Base-by-base conservation (phyloP, 2,888 invertebrate species). In the Zele albiditarsus region DNA sequence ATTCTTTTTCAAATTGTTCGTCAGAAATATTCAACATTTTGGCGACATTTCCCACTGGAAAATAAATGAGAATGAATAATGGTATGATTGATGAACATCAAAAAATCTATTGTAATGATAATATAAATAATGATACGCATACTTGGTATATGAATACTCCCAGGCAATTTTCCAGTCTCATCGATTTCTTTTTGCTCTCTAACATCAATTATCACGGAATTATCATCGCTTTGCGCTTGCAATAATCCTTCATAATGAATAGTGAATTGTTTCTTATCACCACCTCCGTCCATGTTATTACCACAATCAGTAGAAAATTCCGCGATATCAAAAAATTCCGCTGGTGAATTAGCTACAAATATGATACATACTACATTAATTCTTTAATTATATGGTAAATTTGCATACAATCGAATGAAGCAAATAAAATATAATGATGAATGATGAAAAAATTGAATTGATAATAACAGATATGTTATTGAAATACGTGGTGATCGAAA, bases 141-240 rank as follows among this genome's bases (percentile, higher is more conserved):
- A 93, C 95, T 90, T 81, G 95, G 95, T 87, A 95, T 94, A 84
- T 95, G 94, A 71, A 95, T 91, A 84, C 94, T 94, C 72, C 92
- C 92, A 49, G 95, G 95, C 76, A 95, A 92, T 83, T 91, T 90
- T 3, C 95, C 95, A 80, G 93, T 92, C 84, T 94, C 93, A 77
- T 91, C 88, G 12, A 95, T 87, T 89, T 95, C 95, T 14, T 91
- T 88, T 38, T 94, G 94, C 85, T 95, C 95, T 79, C 95, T 92
- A 0, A 96, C 95, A 90, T 96, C 95, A 77, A 96, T 91, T 31
- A 95, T 91, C 20, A 94, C 83, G 73, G 92, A 91, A 67, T 89
- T 88, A 16, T 90, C 86, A 71, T 91, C 89, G 63, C 89, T 89
- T 72, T 91, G 85, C 23, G 90, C 88, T 81, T 91, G 89, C 38